Evolutionary conservation across 2,888 invertebrate genomes (phyloP).

Genomic region (Macrophya annulata): DNA sequence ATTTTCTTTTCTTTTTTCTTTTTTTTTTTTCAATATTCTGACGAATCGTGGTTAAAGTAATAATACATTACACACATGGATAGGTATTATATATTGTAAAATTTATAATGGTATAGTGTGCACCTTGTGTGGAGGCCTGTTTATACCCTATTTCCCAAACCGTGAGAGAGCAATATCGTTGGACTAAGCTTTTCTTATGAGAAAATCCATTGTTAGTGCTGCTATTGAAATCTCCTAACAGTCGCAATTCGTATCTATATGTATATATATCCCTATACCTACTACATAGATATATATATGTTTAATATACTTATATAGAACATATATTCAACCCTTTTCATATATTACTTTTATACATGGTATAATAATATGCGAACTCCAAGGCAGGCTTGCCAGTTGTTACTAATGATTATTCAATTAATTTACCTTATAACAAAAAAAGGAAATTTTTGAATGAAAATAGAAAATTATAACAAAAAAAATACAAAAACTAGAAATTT

Average conservation of each 20-base stretch:
- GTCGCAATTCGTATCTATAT: neutral
- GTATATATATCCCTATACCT: too few relatives aligned
- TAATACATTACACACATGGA: neutral
- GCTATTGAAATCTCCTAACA: constrained; percentile 58
- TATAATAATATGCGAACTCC: too few relatives aligned
- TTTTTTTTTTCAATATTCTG: constrained; percentile 13
- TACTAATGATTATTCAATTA: too few relatives aligned
- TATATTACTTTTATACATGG: neutral
- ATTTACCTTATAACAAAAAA: too few relatives aligned
- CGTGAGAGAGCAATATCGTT: constrained; percentile 32
- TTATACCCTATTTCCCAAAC: neutral
- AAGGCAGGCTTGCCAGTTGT: too few relatives aligned
- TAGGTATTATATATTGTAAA: constrained; percentile 3
- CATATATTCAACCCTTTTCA: neutral
- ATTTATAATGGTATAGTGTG: constrained; percentile 30
- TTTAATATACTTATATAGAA: neutral
- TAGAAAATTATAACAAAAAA: too few relatives aligned
- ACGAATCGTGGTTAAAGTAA: neutral
- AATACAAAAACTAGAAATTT: too few relatives aligned
- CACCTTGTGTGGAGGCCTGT: neutral
- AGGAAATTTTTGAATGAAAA: too few relatives aligned
- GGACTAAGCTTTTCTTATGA: constrained; percentile 49
- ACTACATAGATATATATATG: neutral
- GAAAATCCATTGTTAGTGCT: constrained; percentile 56
- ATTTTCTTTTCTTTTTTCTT: constrained; percentile 5